Evolutionary conservation across 30 jellyfish, hydroid and myxozoan genomes (phyloP), one percentile per base, ranked within the genome.

Genomic region (Hydractinia echinata): DNA sequence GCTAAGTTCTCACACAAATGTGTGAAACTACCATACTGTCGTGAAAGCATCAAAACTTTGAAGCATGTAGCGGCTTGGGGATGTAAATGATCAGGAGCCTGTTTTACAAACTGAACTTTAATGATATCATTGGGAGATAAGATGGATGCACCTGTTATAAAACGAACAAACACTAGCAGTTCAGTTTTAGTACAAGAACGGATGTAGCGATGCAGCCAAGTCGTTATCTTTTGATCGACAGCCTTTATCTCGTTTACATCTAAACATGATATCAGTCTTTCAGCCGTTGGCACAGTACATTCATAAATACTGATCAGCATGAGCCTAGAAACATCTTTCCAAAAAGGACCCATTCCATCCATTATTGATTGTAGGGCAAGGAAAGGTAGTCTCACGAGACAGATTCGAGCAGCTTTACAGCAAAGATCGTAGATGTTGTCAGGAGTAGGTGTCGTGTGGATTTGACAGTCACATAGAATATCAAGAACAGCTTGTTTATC

Each of bases 361-460:
- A 64, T 51, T 6, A 64, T 64, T n/a, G 18, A 64, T 51, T 64
- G 74, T 51, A 64, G 19, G 39, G 74, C 16, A 64, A 64, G 39
- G 39, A 3, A 64, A 64, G 74, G 18, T 64, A 64, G 39, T 64
- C 74, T 64, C 51, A 64, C 18, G 6, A 64, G 74, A 64, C 51
- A n/a, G 39, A 64, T 51, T n/a, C 0, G 19, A n/a, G 74, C 9
- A n/a, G 4, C 74, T 64, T 64, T 64, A 64, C 19, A 7, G 39
- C 74, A 64, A 64, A 64, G 74, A 13, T 64, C 3, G 39, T 1
- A 64, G 4, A 64, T 64, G 39, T 64, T 64, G 6, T 13, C 74
- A n/a, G 74, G 74, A 6, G 74, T 64, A 6, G 74, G 74, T 64
- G 74, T n/a, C 51, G 74, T n/a, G 39, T 64, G 30, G 16, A 62